A percentile compares a stretch with the other conserved stretches of the same genome.
Conservation (phyloP, 2,113 vertebrate species). For the Athene noctua region DNA sequence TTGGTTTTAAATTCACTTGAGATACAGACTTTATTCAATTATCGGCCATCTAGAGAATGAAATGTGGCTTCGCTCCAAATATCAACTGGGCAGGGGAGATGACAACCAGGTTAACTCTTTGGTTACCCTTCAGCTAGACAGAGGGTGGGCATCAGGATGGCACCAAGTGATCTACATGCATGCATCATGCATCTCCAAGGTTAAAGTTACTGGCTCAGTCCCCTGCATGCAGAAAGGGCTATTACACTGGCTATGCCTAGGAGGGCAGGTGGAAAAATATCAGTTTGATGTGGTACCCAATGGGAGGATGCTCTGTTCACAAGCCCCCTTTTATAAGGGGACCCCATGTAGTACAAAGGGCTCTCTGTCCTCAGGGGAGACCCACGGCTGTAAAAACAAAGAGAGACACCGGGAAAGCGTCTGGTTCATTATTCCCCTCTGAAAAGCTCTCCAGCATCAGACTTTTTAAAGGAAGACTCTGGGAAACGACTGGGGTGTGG, state of each 20-base stretch:
- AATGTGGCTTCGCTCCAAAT: slow-evolving; percentile 42
- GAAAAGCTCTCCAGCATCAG: slow-evolving; percentile 47
- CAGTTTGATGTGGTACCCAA: slow-evolving; percentile 9
- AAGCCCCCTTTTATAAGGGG: slow-evolving; percentile 43
- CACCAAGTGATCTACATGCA: not conserved
- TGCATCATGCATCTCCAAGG: not conserved
- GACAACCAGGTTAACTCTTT: slow-evolving; percentile 39
- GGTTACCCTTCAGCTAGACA: not conserved
- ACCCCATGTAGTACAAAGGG: slow-evolving; percentile 32
- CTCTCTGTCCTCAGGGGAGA: slow-evolving; percentile 58
- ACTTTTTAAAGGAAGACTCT: slow-evolving; percentile 35
- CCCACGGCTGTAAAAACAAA: slow-evolving; percentile 48
- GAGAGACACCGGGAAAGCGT: slow-evolving; percentile 61
- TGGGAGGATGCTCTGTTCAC: slow-evolving; percentile 58
- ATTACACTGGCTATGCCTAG: not conserved
- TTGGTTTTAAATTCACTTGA: slow-evolving; percentile 36
- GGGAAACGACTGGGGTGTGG: not conserved
- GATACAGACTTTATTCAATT: slow-evolving; percentile 52
- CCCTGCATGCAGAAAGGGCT: not conserved
- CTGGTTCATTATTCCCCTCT: slow-evolving; percentile 50
- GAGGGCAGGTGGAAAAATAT: slow-evolving; percentile 24
- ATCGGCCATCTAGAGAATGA: slow-evolving; percentile 44
- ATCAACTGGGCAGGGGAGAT: slow-evolving; percentile 4
- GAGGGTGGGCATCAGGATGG: not conserved
- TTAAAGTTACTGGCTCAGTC: slow-evolving; percentile 5